A percentile compares a stretch with the other conserved stretches of the same genome.
These are phyloP conservation scores for Falcaria lacertinaria DNA, from an alignment of 2,888 invertebrate genomes.

Conservation along the genomic window DNA sequence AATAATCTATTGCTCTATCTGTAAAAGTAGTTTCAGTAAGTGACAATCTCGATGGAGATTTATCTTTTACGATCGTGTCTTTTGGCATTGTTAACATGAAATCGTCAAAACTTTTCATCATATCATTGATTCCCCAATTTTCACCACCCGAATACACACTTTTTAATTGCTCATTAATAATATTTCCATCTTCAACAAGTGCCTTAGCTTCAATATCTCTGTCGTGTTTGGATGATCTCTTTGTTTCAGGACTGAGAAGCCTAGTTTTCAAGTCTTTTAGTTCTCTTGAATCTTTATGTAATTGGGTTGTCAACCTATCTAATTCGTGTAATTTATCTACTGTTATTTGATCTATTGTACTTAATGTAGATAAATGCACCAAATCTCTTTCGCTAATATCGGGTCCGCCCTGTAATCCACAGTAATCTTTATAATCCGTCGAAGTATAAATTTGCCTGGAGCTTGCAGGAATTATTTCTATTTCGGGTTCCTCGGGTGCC, in stretches of 20 bases:
- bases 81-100: conserved; percentile 76
- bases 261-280: conserved; percentile 86
- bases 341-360: conserved; percentile 87
- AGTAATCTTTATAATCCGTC: conserved; percentile 88
- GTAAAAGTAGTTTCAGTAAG: conserved; percentile 80
- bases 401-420: conserved; percentile 83
- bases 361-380: conserved; percentile 86
- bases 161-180: conserved; percentile 84
- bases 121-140: conserved; percentile 85
- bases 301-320: conserved; percentile 86
- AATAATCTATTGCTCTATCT: conserved; percentile 83
- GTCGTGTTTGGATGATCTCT: conserved; percentile 60
- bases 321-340: conserved; percentile 89
- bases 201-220: conserved; percentile 80
- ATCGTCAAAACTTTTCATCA: conserved; percentile 82
- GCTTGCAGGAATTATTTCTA: conserved; percentile 72
- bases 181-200: conserved; percentile 82
- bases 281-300: conserved; percentile 88
- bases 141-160: conserved; percentile 83
- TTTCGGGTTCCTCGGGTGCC: conserved; percentile 87
- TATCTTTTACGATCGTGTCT: conserved; percentile 68
- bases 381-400: conserved; percentile 89
- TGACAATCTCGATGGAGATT: conserved; percentile 82
- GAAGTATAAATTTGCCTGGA: conserved; percentile 86
- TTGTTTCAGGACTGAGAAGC: conserved; percentile 83